Evolutionary conservation across 1,140 invertebrate species (phyloP).

Genomic region (Paraescarpia echinospica): DNA sequence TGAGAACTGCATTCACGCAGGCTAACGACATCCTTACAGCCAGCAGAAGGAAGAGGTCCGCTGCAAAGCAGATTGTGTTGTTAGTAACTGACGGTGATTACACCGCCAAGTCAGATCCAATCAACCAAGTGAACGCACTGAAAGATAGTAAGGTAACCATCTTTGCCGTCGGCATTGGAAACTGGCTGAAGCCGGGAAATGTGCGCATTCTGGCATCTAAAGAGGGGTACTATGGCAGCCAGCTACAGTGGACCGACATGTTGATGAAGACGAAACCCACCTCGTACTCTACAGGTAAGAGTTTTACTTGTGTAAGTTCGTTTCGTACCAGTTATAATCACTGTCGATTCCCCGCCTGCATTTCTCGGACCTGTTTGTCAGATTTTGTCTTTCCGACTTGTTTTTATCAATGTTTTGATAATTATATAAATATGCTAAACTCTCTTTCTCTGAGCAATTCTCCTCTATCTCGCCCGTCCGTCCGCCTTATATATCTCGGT

Average conservation of each 20-base stretch:
- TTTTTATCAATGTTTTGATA: no score
- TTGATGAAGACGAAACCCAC: not conserved
- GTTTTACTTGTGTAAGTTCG: not conserved
- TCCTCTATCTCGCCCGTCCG: no score
- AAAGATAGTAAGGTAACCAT: not conserved
- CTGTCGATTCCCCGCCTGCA: not conserved
- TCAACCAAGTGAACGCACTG: not conserved
- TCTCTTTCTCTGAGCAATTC: no score
- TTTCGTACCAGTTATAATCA: not conserved
- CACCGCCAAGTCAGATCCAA: not conserved
- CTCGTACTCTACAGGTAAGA: not conserved
- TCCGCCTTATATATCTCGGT: no score
- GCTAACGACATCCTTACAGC: not conserved
- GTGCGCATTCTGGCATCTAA: constrained; percentile 4
- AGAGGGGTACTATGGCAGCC: not conserved
- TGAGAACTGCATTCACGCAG: not conserved
- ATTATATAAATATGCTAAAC: no score
- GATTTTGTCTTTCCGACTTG: no score
- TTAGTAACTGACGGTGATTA: constrained; percentile 11
- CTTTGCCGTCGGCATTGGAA: not conserved
- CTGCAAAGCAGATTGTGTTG: not conserved
- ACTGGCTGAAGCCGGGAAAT: constrained; percentile 5
- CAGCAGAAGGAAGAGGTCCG: not conserved
- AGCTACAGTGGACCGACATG: not conserved
- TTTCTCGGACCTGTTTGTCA: not conserved